Evolutionary conservation across 2,888 invertebrate genomes (phyloP).

Genomic region (Volucella inflata): DNA sequence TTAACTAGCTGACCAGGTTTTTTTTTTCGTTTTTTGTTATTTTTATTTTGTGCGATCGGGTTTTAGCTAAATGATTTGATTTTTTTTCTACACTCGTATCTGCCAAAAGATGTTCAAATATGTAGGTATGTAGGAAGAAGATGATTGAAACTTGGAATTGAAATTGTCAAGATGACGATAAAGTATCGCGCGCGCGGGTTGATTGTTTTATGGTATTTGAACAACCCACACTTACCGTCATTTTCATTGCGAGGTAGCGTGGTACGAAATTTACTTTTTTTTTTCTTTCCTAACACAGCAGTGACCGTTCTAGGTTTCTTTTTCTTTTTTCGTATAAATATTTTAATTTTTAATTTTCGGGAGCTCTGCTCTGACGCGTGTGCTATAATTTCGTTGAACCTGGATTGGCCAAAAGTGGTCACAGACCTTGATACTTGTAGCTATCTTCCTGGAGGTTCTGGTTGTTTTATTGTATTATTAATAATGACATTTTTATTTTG

Average conservation of each 20-base stretch:
- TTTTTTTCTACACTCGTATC: slow-evolving; percentile 10
- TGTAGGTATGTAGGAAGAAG: slow-evolving; percentile 43
- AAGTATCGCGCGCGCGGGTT: slow-evolving; percentile 24
- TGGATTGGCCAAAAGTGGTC: slow-evolving; percentile 52
- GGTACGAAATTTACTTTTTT: slow-evolving; percentile 40
- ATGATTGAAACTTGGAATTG: slow-evolving; percentile 51
- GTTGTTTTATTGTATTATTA: not conserved
- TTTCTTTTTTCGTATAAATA: slow-evolving; percentile 4
- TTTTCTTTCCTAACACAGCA: not conserved
- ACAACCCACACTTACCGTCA: slow-evolving; percentile 54
- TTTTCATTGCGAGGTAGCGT: not conserved
- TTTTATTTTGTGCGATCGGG: slow-evolving; percentile 53
- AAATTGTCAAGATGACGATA: slow-evolving; percentile 60
- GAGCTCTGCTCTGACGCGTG: slow-evolving; percentile 31
- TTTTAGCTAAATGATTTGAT: slow-evolving; percentile 35
- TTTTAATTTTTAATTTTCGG: not conserved
- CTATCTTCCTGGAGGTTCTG: slow-evolving; percentile 37
- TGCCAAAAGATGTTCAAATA: slow-evolving; percentile 37
- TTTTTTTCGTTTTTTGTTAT: slow-evolving; percentile 12
- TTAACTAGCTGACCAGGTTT: slow-evolving; percentile 46
- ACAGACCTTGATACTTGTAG: slow-evolving; percentile 55
- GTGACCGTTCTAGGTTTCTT: slow-evolving; percentile 6
- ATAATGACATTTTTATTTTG: slow-evolving; percentile 36
- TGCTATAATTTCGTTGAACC: slow-evolving; percentile 67
- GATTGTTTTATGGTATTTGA: not conserved